Conservation (phyloP, 1,140 invertebrate species). For the Thaumatotibia leucotreta region DNA sequence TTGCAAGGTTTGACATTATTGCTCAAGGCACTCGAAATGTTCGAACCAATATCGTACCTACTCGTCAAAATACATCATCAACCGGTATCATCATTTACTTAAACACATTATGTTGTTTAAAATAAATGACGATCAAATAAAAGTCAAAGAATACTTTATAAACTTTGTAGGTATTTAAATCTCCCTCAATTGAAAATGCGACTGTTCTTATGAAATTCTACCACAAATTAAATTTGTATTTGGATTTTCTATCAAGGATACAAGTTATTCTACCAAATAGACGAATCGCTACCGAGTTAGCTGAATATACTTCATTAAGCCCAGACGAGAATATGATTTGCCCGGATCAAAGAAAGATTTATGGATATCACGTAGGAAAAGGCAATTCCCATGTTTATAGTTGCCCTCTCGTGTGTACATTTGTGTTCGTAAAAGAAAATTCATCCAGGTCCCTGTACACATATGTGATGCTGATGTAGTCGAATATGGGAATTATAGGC, state of each 20-base stretch:
- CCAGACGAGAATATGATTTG: slow-evolving; percentile 5
- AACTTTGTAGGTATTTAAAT: no score
- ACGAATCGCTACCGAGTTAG: background rate
- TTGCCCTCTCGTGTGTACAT: background rate
- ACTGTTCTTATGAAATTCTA: no score
- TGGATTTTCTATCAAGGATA: no score
- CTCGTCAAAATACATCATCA: no score
- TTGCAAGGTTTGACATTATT: background rate
- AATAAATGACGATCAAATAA: no score
- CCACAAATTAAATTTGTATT: no score
- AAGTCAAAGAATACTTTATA: no score
- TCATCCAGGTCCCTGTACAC: background rate
- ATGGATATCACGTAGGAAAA: background rate
- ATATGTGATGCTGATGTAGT: background rate
- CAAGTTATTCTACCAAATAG: no score
- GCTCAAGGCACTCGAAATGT: background rate
- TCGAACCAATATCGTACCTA: background rate
- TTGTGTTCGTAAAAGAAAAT: background rate
- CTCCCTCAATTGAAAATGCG: no score
- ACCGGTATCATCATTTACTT: no score
- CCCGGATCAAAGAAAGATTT: background rate
- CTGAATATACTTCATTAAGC: slow-evolving; percentile 6
- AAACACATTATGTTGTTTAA: no score
- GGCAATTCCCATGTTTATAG: background rate
- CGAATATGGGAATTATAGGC: background rate